Evolutionary conservation across 2,113 vertebrate species (phyloP), one percentile per base, ranked within the genome.

Genomic region (Toxotes jaculatrix): DNA sequence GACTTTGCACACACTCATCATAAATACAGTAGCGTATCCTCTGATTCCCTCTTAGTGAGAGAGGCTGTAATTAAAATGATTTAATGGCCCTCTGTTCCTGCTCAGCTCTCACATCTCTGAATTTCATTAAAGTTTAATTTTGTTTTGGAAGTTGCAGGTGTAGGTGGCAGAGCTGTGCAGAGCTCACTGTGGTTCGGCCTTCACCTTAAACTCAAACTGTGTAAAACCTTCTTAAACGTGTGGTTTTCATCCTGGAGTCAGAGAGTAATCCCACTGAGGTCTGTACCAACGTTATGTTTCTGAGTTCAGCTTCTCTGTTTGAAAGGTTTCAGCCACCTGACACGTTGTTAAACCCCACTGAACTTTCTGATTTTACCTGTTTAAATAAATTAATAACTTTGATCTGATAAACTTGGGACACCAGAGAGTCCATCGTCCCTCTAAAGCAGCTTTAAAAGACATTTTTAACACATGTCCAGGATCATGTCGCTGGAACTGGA

Each of bases 71-170:
- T 49, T 66, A 79, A 56, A 87, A 49, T 40, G 49, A 60, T 63
- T 34, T 21, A 77, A 34, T 43, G 55, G 19, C 56, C 43, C 42
- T 34, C 42, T 66, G 38, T 62, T 61, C 21, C 80, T 0, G 69
- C 68, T 63, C 21, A 19, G 71, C 56, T 40, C 68, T 72, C 27
- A 7, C 34, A 31, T 51, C 67, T 79, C 57, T 82, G 73, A 11
- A 5, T 19, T 32, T 73, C 36, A 83, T 89, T 63, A 77, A 88
- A 77, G 45, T 87, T 89, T 82, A 1, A 87, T 87, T 74, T 56
- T 63, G 43, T 80, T 68, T 60, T 67, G 32, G 8, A 69, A 9
- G 23, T n/a, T 27, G 40, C 45, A 34, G 42, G 16, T 63, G 65
- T 31, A 47, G 66, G 53, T 53, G 56, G 34, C 45, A 0, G 17